Conservation (phyloP, 2,888 invertebrate genomes). For the Autographa pulchrina region DNA sequence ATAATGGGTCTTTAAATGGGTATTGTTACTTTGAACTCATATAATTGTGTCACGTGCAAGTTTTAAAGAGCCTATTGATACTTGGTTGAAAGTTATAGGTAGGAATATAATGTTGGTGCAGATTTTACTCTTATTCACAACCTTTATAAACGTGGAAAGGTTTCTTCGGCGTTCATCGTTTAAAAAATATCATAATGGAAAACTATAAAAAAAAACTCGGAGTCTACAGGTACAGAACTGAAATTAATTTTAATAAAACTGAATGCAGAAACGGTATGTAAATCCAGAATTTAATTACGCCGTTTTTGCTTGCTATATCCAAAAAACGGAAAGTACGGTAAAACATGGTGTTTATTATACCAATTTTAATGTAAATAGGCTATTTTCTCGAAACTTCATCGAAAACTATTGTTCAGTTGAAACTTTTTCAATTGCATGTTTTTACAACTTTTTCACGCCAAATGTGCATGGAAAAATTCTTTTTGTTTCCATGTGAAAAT, state of each 20-base stretch:
- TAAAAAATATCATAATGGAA: too few relatives aligned
- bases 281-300: too few relatives aligned
- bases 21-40: constrained; percentile 44
- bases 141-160: too few relatives aligned
- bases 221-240: too few relatives aligned
- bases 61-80: constrained; percentile 28
- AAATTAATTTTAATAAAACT: too few relatives aligned
- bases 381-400: constrained; percentile 27
- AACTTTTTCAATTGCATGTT: constrained; percentile 41
- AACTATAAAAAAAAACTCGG: too few relatives aligned
- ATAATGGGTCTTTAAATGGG: constrained; percentile 49
- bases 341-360: constrained; percentile 2
- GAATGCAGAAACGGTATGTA: too few relatives aligned
- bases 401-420: constrained; percentile 32
- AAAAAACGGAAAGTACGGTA: background rate
- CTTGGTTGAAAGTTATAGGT: constrained; percentile 14
- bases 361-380: constrained; percentile 8
- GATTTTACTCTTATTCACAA: background rate
- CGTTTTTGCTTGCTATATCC: background rate
- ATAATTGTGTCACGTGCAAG: constrained; percentile 34
- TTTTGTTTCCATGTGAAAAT: constrained; percentile 46
- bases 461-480: constrained; percentile 33
- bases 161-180: too few relatives aligned
- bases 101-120: background rate
- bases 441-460: constrained; percentile 34